Conservation (phyloP, 2,797 vertebrate species). For the Mus spretus region DNA sequence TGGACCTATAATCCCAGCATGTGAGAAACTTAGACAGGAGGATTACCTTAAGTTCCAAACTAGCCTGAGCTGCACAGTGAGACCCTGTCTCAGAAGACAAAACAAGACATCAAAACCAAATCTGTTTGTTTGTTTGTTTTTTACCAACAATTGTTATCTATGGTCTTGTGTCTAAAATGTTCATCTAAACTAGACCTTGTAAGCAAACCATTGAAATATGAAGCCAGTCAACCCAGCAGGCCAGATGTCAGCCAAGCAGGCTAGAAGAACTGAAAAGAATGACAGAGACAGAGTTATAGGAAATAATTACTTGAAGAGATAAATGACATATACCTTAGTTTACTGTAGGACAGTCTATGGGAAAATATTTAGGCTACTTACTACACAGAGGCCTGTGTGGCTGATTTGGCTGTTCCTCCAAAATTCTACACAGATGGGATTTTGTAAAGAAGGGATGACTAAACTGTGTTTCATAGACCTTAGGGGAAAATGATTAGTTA, state of each 20-base stretch:
- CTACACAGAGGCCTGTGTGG: not conserved
- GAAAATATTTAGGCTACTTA: not conserved
- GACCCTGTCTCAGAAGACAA: not conserved
- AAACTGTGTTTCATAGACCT: not conserved
- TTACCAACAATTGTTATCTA: not conserved
- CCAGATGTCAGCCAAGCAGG: slow-evolving; percentile 6
- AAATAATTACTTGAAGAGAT: slow-evolving; percentile 37
- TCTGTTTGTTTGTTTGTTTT: not conserved
- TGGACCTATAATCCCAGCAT: not conserved
- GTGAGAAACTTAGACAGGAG: not conserved
- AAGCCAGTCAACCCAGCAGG: not conserved
- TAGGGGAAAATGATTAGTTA: slow-evolving; percentile 54
- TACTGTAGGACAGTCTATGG: not conserved
- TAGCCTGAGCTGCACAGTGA: too few species aligned
- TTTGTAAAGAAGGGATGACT: slow-evolving; percentile 34
- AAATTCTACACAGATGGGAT: slow-evolving; percentile 52
- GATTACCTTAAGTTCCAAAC: not conserved
- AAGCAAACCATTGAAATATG: not conserved
- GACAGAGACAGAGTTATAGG: slow-evolving; percentile 38
- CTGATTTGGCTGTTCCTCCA: not conserved
- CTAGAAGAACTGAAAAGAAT: slow-evolving; percentile 24
- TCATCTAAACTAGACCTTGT: not conserved
- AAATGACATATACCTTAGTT: slow-evolving; percentile 17
- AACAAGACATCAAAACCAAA: not conserved
- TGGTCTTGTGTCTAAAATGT: not conserved